Evolutionary conservation across 2,797 vertebrate species (phyloP), one percentile per base, ranked within the genome.

Genomic region (Argentina silus): DNA sequence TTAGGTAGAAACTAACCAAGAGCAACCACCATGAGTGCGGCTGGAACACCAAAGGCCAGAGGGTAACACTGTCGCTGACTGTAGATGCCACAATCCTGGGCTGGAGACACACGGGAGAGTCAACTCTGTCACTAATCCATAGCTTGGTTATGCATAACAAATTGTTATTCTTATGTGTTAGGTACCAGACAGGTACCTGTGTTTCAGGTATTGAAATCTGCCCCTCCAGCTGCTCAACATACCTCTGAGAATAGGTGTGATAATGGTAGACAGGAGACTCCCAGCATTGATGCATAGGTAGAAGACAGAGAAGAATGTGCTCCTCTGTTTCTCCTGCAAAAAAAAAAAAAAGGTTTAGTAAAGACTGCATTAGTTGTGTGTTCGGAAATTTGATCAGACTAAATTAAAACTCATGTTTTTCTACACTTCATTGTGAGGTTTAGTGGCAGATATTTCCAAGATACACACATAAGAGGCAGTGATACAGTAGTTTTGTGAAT

Each of bases 231-330:
- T 36, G 27, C 27, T 36, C 27, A 36, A 36, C 4, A 36, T 91
- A 95, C 97, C 96, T 97, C 96, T 94, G 74, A 99, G 92, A 47
- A 92, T 90, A 9, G 98, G 97, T 0, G 97, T 99, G 85, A 99
- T 89, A 75, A 99, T 90, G 2, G 97, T 98, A 10, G 97, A 98
- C 6, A 99, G 68, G 66, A 98, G 93, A 89, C 96, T 98, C 76
- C 97, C 98, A 69, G 93, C 95, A 63, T 98, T 98, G 85, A 99
- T 96, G 76, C 96, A 93, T 81, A 98, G 86, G 82, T 98, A 99
- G 89, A 97, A 99, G 8, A 98, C 94, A 43, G 98, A 99, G 88
- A 99, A 99, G 90, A 99, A 99, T 0, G 89, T 92, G 70, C 90
- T 93, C 81, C 97, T 95, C 90, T 97, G 95, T 7, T 81, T 94